Conservation (phyloP, 2,113 vertebrate genomes). For the Lophura nycthemera region DNA sequence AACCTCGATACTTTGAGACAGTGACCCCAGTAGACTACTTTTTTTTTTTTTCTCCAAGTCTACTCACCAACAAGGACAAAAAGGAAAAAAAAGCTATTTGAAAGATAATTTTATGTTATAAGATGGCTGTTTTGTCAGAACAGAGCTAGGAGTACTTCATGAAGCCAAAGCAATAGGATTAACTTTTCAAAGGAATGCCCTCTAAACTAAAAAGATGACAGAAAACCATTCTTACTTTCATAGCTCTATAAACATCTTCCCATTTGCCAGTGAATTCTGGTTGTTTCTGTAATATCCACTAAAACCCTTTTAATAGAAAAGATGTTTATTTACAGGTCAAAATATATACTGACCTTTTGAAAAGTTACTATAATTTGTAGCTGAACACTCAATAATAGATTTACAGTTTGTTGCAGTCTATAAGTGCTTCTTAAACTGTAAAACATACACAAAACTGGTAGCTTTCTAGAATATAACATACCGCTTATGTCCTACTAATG, state of each 20-base stretch:
- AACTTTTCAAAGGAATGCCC: not conserved
- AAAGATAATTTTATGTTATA: constrained; percentile 24
- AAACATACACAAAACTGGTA: not conserved
- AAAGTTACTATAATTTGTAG: not conserved
- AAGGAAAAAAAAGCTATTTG: constrained; percentile 1
- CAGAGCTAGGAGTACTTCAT: not conserved
- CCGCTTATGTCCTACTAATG: not conserved
- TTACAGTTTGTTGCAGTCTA: not conserved
- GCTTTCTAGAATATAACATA: not conserved
- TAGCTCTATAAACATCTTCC: not conserved
- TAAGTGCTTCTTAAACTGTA: not conserved
- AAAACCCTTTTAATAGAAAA: not conserved
- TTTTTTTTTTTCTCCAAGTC: not conserved
- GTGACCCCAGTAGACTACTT: not conserved
- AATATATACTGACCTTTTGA: not conserved
- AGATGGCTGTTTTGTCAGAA: not conserved
- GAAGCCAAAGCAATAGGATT: constrained; percentile 23
- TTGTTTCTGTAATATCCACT: not conserved
- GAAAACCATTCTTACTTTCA: not conserved
- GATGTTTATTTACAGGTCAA: not conserved
- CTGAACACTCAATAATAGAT: not conserved
- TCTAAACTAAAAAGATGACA: not conserved
- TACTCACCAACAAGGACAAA: constrained; percentile 17
- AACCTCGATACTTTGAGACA: constrained; percentile 21
- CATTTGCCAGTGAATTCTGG: not conserved